phyloP scores from a whole-genome alignment of 2,113 vertebrate species.

The Tympanuchus pallidicinctus region DNA sequence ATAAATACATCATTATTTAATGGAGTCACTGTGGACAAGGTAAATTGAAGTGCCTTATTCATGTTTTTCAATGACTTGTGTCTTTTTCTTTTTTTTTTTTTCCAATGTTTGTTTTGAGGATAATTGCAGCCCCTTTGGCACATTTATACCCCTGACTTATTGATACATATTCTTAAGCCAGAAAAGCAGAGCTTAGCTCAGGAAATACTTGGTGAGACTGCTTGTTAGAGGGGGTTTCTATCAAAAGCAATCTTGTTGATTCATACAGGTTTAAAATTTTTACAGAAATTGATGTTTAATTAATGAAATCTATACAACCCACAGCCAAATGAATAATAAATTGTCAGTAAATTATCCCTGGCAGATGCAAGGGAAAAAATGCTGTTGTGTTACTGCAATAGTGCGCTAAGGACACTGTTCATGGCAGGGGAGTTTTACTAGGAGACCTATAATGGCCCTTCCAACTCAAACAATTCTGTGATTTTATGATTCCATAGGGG shows the following conservation, averaged over 20 bases:
- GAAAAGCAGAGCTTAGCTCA: background rate
- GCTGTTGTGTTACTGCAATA: background rate
- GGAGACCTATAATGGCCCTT: too few species aligned
- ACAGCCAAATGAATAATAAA: background rate
- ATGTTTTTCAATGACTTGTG: background rate
- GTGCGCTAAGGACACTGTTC: background rate
- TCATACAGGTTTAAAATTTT: background rate
- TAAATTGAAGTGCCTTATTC: background rate
- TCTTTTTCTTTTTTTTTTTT: background rate
- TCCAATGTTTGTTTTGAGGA: constrained; percentile 3
- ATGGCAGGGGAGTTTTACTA: too few species aligned
- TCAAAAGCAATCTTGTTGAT: background rate
- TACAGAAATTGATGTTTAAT: background rate
- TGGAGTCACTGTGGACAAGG: background rate
- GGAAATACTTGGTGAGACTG: background rate
- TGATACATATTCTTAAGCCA: background rate
- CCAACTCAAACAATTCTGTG: too few species aligned
- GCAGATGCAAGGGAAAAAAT: background rate
- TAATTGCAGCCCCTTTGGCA: constrained; percentile 18
- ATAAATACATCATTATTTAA: background rate
- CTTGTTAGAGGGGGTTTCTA: constrained; percentile 16
- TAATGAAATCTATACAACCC: background rate
- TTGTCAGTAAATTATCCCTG: background rate
- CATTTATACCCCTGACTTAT: background rate
- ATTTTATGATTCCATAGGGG: too few species aligned